These are phyloP conservation scores for Gulo gulo DNA, from an alignment of 2,113 vertebrate species.

Conservation along the genomic window DNA sequence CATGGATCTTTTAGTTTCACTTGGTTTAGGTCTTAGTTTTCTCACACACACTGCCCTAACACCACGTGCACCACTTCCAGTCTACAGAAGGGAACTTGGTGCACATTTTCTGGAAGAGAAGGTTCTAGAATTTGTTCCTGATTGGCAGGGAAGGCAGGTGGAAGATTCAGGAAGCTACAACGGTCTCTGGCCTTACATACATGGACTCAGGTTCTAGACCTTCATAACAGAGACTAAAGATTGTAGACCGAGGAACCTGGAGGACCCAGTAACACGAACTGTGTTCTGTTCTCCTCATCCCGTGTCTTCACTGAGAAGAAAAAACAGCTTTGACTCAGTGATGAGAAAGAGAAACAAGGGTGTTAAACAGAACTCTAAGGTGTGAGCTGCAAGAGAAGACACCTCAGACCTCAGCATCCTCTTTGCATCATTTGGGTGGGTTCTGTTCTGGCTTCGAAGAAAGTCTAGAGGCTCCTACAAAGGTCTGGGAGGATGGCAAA, in stretches of 20 bases:
- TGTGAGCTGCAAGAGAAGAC: slow-evolving; percentile 11
- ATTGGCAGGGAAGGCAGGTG: not conserved
- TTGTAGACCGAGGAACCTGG: not conserved
- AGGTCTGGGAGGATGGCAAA: not conserved
- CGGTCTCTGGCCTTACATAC: not conserved
- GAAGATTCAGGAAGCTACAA: not conserved
- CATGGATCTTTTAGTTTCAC: not conserved
- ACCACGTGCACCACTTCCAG: not conserved
- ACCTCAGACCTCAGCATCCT: slow-evolving; percentile 66
- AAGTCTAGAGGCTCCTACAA: not conserved
- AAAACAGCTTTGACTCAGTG: not conserved
- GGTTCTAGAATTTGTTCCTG: not conserved
- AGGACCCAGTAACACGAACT: not conserved
- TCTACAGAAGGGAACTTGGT: not conserved
- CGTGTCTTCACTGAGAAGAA: not conserved
- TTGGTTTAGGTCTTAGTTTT: not conserved
- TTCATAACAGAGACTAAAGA: not conserved
- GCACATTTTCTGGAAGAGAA: not conserved
- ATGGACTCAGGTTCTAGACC: not conserved
- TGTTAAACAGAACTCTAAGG: slow-evolving; percentile 74
- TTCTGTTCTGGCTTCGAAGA: slow-evolving; percentile 54
- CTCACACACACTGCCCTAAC: not conserved
- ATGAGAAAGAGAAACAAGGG: slow-evolving; percentile 46
- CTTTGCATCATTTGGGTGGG: slow-evolving; percentile 32
- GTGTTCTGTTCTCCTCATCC: not conserved